These are phyloP conservation scores for Silurus glanis DNA, from an alignment of 2,113 vertebrate genomes.

Conservation along the genomic window DNA sequence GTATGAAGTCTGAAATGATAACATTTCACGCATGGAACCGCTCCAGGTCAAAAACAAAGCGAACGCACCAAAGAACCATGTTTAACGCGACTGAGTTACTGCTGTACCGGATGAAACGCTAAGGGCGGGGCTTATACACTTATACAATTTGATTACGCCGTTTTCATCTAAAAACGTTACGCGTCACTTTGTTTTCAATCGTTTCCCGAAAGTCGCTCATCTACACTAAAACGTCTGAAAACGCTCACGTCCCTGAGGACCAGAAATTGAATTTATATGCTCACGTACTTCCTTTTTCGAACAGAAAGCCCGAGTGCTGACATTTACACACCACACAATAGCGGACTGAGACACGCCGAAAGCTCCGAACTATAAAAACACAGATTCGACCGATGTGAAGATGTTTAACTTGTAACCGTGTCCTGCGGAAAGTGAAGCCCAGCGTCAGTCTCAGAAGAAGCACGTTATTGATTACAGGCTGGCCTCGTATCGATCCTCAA, in stretches of 20 bases:
- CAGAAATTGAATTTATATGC: not conserved
- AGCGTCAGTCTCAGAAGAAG: constrained; percentile 15
- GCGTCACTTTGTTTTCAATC: no score
- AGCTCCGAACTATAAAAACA: not conserved
- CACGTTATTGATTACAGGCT: constrained; percentile 45
- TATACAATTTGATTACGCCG: no score
- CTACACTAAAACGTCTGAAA: no score
- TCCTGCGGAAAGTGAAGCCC: constrained; percentile 4
- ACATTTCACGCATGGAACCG: no score
- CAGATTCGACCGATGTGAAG: not conserved
- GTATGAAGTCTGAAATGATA: no score
- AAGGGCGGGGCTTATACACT: no score
- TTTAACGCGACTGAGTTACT: no score
- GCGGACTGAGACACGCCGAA: not conserved
- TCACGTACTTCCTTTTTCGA: not conserved
- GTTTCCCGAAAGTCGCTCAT: no score
- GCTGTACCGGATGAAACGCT: no score
- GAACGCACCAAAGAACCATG: no score
- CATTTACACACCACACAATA: not conserved
- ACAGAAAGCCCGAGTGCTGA: not conserved
- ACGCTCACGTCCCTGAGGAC: not conserved
- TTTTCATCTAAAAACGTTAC: no score
- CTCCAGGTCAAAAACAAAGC: no score
- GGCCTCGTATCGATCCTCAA: constrained; percentile 46
- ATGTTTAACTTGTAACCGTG: not conserved